Base-by-base conservation (phyloP, 2,113 vertebrate species). In the Lampris megalopsis region DNA sequence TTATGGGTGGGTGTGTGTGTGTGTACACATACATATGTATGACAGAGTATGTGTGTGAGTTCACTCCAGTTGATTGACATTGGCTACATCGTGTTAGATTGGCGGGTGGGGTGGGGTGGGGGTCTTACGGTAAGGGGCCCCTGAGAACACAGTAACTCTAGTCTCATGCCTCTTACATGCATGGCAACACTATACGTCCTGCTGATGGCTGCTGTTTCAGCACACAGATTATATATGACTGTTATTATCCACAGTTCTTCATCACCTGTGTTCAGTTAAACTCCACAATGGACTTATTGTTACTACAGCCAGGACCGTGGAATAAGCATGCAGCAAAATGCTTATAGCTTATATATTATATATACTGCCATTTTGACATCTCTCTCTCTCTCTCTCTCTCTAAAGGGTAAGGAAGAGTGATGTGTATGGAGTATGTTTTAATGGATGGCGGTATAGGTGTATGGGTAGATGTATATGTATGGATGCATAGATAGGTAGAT, bases 31-130 rank as follows among this genome's bases (percentile, higher is more conserved):
- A n/a, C 52, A 37, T 59, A 10, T 59, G 9, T 59, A 9, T 61
- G 58, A 2, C 7, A 9, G 37, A 9, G 35, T 11, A 7, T 38
- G 54, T 59, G 68, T 70, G 76, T 79, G 74, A 71, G 75, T 75
- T 85, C 82, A 87, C 83, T 88, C 69, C 75, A 85, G 63, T 82
- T 91, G 87, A 91, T 86, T 89, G 84, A 86, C 83, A 81, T 82
- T 80, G 74, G 80, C 81, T 79, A 24, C 24, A 24, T 24, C 24
- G 24, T 24, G 24, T 24, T 24, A 24, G 24, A 24, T 24, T 24
- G 24, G 24, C 24, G 24, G 24, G 24, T 24, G 24, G 24, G 24
- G 24, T 24, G 24, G 24, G n/a, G 56, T 79, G 65, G 77, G 80
- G 80, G 71, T 54, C 49, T 82, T 89, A 88, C 75, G 60, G 89